These are phyloP conservation scores for Teleogryllus oceanicus DNA, from an alignment of 2,888 invertebrate species.

Conservation along the genomic window DNA sequence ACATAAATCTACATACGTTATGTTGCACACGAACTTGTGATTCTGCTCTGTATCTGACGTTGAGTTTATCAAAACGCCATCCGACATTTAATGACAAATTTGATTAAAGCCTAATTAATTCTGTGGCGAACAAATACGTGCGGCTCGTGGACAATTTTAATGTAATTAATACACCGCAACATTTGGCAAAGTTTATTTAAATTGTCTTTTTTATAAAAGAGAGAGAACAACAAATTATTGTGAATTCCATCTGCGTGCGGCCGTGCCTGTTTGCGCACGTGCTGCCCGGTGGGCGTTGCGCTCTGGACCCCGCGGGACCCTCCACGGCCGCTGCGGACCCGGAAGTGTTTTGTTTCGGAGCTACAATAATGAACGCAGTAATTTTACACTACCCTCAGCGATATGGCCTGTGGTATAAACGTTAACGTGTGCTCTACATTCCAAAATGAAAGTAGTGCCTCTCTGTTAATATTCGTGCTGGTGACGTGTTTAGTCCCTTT, in stretches of 20 bases:
- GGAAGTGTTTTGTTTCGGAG: no score
- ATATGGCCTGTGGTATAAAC: no score
- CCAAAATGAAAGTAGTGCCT: no score
- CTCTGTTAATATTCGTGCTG: no score
- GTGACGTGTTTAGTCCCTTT: no score
- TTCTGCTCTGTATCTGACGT: neutral
- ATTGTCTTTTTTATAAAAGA: neutral
- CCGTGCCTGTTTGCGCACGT: no score
- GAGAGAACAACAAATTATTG: neutral
- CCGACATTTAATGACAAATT: constrained; percentile 2
- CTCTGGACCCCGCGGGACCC: no score
- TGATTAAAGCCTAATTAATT: constrained; percentile 10
- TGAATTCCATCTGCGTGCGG: neutral
- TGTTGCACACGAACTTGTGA: constrained; percentile 18
- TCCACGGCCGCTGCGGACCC: no score
- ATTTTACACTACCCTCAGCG: no score
- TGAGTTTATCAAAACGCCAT: constrained; percentile 9
- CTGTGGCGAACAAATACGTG: neutral
- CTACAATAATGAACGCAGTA: no score
- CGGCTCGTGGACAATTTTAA: constrained; percentile 18
- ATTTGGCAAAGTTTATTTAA: neutral
- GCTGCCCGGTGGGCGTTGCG: no score
- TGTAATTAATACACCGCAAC: constrained; percentile 7
- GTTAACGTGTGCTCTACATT: no score
- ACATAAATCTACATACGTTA: constrained; percentile 9